phyloP scores from a whole-genome alignment of 2,797 vertebrate species.

The Oreortyx pictus region DNA sequence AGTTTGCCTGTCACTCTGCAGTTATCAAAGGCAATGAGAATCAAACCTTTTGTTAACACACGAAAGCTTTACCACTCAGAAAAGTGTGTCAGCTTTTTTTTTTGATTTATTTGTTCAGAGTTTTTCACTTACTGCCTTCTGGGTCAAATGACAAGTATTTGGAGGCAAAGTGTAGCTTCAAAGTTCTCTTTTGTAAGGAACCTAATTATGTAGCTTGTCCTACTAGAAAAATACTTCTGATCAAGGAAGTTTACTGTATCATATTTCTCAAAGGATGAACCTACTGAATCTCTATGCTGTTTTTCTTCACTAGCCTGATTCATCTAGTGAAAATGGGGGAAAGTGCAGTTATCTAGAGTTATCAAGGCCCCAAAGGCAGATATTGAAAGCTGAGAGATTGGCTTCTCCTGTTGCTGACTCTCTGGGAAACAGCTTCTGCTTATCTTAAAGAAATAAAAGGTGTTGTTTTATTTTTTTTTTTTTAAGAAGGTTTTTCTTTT shows the following conservation, averaged over 20 bases:
- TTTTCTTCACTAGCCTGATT: conserved; percentile 45
- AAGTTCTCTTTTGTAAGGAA: conserved; percentile 28
- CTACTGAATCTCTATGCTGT: conserved; percentile 41
- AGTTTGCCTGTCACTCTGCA: conserved; percentile 19
- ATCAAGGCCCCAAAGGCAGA: conserved; percentile 34
- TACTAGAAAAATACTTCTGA: conserved; percentile 17
- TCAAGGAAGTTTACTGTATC: conserved; percentile 41
- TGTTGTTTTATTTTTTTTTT: too few species aligned
- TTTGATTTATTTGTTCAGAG: conserved; percentile 43
- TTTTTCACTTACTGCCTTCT: conserved; percentile 57
- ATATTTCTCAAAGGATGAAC: conserved; percentile 51
- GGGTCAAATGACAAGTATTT: conserved; percentile 59
- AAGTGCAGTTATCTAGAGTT: conserved; percentile 9
- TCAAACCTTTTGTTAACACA: conserved; percentile 30
- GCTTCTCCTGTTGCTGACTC: not conserved
- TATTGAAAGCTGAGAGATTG: conserved; percentile 24
- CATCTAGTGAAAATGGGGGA: conserved; percentile 25
- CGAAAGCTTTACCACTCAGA: not conserved
- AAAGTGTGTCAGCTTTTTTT: conserved; percentile 52
- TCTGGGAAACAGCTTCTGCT: conserved; percentile 52
- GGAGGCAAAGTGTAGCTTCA: conserved; percentile 47
- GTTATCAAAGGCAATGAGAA: conserved; percentile 44
- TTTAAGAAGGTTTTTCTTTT: not conserved
- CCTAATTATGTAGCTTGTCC: conserved; percentile 7
- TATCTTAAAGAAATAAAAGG: not conserved